Percentiles rank a stretch among this genome's conserved stretches.
Conservation (phyloP, 2,888 invertebrate genomes). For the Megaustenia siamemsis region DNA sequence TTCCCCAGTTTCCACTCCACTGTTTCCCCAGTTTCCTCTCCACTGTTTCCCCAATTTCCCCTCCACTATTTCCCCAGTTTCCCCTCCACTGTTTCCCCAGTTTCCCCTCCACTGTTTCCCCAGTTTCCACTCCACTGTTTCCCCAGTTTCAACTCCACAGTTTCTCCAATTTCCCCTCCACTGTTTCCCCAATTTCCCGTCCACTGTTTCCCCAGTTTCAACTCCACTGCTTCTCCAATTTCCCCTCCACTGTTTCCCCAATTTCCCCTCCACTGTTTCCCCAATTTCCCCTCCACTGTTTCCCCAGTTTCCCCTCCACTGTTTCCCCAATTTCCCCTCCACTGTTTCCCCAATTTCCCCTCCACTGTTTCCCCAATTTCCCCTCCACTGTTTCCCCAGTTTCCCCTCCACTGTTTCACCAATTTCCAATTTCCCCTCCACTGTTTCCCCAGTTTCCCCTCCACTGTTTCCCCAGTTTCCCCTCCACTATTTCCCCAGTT, state of each 20-base stretch:
- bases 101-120: neutral
- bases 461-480: neutral
- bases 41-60: neutral
- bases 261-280: neutral
- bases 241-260: too few relatives aligned
- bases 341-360: neutral
- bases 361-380: neutral
- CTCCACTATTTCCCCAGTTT: neutral
- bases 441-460: neutral
- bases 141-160: neutral
- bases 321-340: neutral
- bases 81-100: neutral
- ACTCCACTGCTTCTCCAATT: neutral
- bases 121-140: neutral
- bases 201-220: neutral
- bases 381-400: neutral
- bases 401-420: neutral
- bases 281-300: neutral
- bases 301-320: neutral
- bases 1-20: neutral
- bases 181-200: neutral
- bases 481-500: too few relatives aligned
- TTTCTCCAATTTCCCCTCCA: neutral
- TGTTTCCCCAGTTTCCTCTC: neutral
- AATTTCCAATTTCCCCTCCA: neutral